phyloP scores from a whole-genome alignment of 2,113 vertebrate genomes.

The Opisthocomus hoazin region DNA sequence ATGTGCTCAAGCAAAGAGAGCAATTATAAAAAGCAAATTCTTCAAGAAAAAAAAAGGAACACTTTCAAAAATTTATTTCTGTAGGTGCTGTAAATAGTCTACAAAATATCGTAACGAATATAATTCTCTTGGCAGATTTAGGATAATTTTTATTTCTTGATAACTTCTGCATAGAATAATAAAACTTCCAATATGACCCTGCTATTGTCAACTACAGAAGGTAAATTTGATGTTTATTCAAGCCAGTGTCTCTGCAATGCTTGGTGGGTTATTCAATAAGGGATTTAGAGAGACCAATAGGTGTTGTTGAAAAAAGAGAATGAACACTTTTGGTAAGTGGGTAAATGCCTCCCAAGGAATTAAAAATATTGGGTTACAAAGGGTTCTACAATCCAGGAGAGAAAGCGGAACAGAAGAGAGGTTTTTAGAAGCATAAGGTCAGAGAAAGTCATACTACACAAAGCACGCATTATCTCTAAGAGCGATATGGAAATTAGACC shows the following conservation, averaged over 20 bases:
- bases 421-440: not conserved
- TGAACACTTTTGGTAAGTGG: not conserved
- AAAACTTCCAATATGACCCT: not conserved
- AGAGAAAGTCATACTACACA: not conserved
- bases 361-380: not conserved
- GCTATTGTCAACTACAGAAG: not conserved
- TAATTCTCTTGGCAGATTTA: not conserved
- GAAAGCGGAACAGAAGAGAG: not conserved
- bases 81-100: not conserved
- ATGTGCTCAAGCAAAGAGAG: not conserved
- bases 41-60: not conserved
- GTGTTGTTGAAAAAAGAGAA: not conserved
- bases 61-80: not conserved
- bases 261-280: not conserved
- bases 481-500: not conserved
- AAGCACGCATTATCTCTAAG: not conserved
- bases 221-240: not conserved
- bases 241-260: not conserved
- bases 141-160: not conserved
- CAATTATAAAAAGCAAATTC: not conserved
- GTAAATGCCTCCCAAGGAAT: not conserved
- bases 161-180: not conserved
- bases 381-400: not conserved
- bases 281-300: not conserved
- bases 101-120: not conserved